Conservation (phyloP, 1,140 invertebrate species). For the Orchestia grillus region DNA sequence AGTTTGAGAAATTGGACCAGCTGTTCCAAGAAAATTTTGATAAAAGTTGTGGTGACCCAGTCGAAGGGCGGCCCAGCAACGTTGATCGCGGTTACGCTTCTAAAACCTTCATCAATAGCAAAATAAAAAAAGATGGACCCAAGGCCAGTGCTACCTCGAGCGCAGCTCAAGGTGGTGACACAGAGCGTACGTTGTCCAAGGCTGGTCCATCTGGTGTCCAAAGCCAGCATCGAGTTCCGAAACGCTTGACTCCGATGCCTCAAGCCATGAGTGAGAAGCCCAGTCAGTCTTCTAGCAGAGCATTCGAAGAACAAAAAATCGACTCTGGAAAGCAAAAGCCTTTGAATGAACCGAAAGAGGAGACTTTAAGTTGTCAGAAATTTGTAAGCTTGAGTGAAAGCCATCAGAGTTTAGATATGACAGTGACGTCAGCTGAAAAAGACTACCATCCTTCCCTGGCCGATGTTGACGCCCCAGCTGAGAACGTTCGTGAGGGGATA, state of each 20-base stretch:
- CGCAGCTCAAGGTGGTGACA: neutral
- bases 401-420: slow-evolving; percentile 13
- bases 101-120: slow-evolving; percentile 7
- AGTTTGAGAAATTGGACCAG: neutral
- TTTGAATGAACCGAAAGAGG: neutral
- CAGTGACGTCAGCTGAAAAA: neutral
- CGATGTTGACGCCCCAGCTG: neutral
- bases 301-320: neutral
- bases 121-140: neutral
- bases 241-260: slow-evolving; percentile 3
- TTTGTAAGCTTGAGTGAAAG: neutral
- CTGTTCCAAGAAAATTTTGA: neutral
- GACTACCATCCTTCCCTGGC: neutral
- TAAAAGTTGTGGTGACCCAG: neutral
- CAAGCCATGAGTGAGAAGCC: neutral
- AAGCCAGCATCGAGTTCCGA: neutral
- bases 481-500: neutral
- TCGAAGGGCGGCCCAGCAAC: neutral
- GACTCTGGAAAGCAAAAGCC: neutral
- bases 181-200: neutral
- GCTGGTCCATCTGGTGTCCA: neutral
- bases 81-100: slow-evolving; percentile 1
- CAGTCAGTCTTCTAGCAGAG: neutral
- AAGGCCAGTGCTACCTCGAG: neutral
- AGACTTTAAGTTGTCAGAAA: neutral